Conservation (phyloP, 2,797 vertebrate species). For the Glyptemys insculpta region DNA sequence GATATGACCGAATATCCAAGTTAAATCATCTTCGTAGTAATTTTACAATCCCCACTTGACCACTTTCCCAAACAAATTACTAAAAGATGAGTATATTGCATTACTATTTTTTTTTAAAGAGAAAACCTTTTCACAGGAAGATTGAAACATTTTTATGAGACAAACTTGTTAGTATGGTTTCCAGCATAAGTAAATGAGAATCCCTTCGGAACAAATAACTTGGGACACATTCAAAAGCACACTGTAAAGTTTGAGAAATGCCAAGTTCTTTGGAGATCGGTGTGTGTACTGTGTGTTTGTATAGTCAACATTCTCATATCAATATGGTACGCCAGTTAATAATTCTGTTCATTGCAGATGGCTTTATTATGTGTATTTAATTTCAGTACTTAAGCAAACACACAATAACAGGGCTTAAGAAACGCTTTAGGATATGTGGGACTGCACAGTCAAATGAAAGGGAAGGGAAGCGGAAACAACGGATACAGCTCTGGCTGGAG, state of each 20-base stretch:
- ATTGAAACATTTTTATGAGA: conserved; percentile 46
- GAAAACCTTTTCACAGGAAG: not conserved
- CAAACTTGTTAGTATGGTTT: conserved; percentile 56
- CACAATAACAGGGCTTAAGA: conserved; percentile 59
- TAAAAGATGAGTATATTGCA: not conserved
- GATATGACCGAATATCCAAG: not conserved
- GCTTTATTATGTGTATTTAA: conserved; percentile 76
- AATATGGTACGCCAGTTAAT: conserved; percentile 78
- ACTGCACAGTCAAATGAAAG: conserved; percentile 61
- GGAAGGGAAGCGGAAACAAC: conserved; percentile 47
- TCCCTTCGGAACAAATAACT: conserved; percentile 59
- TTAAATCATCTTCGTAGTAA: not conserved
- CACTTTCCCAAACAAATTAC: conserved; percentile 53
- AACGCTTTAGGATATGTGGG: conserved; percentile 50
- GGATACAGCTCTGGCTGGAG: conserved; percentile 58
- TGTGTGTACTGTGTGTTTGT: conserved; percentile 54
- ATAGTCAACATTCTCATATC: conserved; percentile 73
- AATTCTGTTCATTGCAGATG: conserved; percentile 76
- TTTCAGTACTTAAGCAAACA: conserved; percentile 76
- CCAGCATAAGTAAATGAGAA: conserved; percentile 56
- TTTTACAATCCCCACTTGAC: conserved; percentile 35
- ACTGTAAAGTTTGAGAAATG: conserved; percentile 58
- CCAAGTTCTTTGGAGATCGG: conserved; percentile 53
- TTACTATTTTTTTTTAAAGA: not conserved
- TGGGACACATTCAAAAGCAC: conserved; percentile 66